Base-by-base conservation (phyloP, 2,797 vertebrate species). In the Macropus fuliginosus region DNA sequence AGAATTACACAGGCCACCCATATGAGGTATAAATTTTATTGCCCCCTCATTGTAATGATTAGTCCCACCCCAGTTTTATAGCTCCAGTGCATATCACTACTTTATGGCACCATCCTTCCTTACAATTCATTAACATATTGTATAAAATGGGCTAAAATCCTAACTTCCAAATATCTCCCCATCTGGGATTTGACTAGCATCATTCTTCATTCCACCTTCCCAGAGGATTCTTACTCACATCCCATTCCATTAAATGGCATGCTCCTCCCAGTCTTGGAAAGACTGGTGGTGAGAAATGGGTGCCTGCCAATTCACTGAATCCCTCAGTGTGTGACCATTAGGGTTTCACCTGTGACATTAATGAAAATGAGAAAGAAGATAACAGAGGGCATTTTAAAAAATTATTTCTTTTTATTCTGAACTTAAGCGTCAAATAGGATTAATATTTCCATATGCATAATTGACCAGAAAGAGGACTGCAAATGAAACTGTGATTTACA, bases 61-160 rank as follows among this genome's bases (percentile, higher is more conserved):
- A 11, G 81, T 90, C 74, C 54, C 57, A 90, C 1, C 0, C 24
- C 14, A 0, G 28, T 0, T 13, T 91, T 96, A 54, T 92, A 97
- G 4, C 55, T 95, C 93, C 91, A 81, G 57, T 24, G 5, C 1
- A 3, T 55, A 54, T 87, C 10, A 59, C 92, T 66, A 92, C 27
- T 96, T 97, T 94, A 34, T 18, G 5, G 90, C 50, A 90, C 28
- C 46, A 57, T 93, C 54, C 57, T 50, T 96, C 89, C 81, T 59
- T 87, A 52, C 9, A 92, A 27, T 94, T 74, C 55, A 50, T 2
- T 54, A 50, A 93, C 21, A 54, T 94, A 5, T 74, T 54, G 16
- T 54, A 81, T 40, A 34, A n/a, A 92, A 46, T 50, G 46, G 54
- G 3, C 12, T 92, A 55, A 93, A 81, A 81, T 81, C 74, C 74